A percentile compares a stretch with the other conserved stretches of the same genome.
These are phyloP conservation scores for Pocillopora meandrina DNA, from an alignment of 92 coral and sea anemone genomes.

Conservation along the genomic window DNA sequence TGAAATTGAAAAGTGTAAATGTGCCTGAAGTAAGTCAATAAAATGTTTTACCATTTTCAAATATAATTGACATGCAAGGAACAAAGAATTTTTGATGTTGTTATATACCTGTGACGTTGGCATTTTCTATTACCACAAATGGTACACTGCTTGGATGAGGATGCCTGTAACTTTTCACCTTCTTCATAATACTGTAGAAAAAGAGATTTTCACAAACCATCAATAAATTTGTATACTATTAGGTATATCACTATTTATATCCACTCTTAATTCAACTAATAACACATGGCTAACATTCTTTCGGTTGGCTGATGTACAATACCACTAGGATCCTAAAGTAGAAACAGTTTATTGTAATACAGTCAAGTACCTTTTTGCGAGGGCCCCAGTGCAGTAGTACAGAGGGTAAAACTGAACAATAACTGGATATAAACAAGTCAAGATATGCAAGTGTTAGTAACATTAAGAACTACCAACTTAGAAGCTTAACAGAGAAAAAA, in stretches of 20 bases:
- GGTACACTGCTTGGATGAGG: constrained; percentile 61
- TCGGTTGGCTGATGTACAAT: too few relatives aligned
- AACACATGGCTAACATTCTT: not conserved
- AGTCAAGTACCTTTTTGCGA: constrained; percentile 50
- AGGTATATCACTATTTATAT: too few relatives aligned
- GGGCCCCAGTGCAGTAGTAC: constrained; percentile 47
- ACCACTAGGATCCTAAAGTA: too few relatives aligned
- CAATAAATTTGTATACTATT: not conserved
- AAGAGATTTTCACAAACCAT: not conserved
- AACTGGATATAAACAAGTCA: constrained; percentile 30
- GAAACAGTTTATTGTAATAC: too few relatives aligned
- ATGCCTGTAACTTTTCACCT: constrained; percentile 34
- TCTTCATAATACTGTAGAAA: constrained; percentile 39
- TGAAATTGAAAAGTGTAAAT: too few relatives aligned
- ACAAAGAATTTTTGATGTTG: not conserved
- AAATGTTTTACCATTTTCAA: not conserved
- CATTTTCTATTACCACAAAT: constrained; percentile 90
- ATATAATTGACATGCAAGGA: not conserved
- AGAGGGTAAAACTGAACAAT: constrained; percentile 66
- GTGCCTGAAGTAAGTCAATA: too few relatives aligned
- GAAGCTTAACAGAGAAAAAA: not conserved
- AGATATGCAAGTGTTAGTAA: too few relatives aligned
- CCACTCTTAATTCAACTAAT: not conserved
- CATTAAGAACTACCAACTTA: not conserved
- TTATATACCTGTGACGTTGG: constrained; percentile 88